Percentiles rank a stretch among this genome's conserved stretches.
These are phyloP conservation scores for Dusona sp. DNA, from an alignment of 2,888 invertebrate genomes.

Conservation along the genomic window DNA sequence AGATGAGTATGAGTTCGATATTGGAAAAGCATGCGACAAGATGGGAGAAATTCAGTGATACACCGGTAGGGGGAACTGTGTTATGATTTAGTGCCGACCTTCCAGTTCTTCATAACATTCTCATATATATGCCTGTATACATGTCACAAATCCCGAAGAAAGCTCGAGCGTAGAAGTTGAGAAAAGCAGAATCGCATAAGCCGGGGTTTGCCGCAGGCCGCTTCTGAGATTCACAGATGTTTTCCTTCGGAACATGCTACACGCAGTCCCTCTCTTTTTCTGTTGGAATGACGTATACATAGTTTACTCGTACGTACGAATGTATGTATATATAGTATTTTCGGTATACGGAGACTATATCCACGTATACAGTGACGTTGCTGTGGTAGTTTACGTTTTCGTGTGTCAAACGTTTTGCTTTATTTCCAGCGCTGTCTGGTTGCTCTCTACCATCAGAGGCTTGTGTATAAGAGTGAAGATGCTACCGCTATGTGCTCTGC, in stretches of 20 bases:
- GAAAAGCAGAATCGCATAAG: slow-evolving; percentile 47
- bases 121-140: slow-evolving; percentile 25
- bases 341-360: slow-evolving; percentile 1
- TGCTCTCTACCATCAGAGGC: background rate
- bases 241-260: slow-evolving; percentile 61
- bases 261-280: slow-evolving; percentile 22
- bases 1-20: background rate
- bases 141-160: slow-evolving; percentile 46
- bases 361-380: slow-evolving; percentile 19
- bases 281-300: slow-evolving; percentile 41
- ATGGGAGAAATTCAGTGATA: slow-evolving; percentile 49
- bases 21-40: slow-evolving; percentile 66
- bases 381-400: slow-evolving; percentile 64
- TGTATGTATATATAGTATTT: background rate
- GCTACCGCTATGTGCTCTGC: slow-evolving; percentile 45
- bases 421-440: slow-evolving; percentile 49
- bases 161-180: slow-evolving; percentile 50
- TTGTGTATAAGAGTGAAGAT: slow-evolving; percentile 33
- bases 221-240: slow-evolving; percentile 63
- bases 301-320: slow-evolving; percentile 19
- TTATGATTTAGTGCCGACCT: slow-evolving; percentile 75
- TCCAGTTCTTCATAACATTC: slow-evolving; percentile 52
- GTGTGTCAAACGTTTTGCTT: slow-evolving; percentile 59
- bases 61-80: slow-evolving; percentile 56
- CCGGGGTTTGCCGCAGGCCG: slow-evolving; percentile 30